phyloP scores from a whole-genome alignment of 2,113 vertebrate genomes.

The Egretta garzetta region DNA sequence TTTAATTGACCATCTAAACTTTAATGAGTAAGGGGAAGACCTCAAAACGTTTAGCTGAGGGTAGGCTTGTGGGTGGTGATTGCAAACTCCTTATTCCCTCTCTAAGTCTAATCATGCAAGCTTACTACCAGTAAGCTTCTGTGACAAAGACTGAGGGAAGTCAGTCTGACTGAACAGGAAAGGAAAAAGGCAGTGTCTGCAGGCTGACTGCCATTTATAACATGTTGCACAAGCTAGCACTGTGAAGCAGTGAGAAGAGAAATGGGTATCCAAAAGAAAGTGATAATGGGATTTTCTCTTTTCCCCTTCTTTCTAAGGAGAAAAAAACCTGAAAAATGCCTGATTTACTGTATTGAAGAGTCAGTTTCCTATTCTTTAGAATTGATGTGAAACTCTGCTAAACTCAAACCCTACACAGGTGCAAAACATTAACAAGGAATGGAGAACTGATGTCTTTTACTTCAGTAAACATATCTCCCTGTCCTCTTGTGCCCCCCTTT shows the following conservation, averaged over 20 bases:
- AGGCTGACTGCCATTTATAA: neutral
- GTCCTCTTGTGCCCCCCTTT: neutral
- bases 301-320: neutral
- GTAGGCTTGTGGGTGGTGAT: neutral
- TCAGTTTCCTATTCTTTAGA: neutral
- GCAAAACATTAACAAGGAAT: neutral
- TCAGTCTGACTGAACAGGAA: neutral
- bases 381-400: neutral
- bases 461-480: neutral
- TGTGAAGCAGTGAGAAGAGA: neutral
- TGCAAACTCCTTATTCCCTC: neutral
- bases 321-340: neutral
- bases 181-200: neutral
- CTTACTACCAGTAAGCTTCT: neutral
- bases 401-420: neutral
- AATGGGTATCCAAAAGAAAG: neutral
- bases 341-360: neutral
- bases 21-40: neutral
- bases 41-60: neutral
- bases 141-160: neutral
- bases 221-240: neutral
- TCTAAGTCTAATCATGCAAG: neutral
- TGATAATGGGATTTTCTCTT: neutral
- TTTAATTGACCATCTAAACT: neutral
- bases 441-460: neutral